Evolutionary conservation across 2,888 invertebrate species (phyloP), one percentile per base, ranked within the genome.

Genomic region (Theodoxus fluviatilis): DNA sequence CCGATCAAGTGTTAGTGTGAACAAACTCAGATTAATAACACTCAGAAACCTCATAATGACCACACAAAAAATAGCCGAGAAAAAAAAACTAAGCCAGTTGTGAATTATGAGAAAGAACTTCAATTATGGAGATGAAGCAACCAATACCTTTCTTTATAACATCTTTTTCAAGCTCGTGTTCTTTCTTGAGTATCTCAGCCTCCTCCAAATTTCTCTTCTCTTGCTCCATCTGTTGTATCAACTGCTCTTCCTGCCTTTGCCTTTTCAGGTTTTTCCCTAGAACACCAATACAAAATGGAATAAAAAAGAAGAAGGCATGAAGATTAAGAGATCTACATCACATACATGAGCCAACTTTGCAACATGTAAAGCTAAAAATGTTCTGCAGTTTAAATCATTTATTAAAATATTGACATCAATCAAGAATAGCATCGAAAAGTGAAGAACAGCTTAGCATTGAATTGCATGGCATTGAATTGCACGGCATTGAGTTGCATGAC

Each of bases 181-280:
- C 69, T 63, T 78, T 73, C 40, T 76, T 74, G 28, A 67, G 65
- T 67, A 73, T 75, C 55, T 75, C 70, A 15, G 66, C 73, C 52
- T 75, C 74, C 43, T 78, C 79, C 68, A 77, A 70, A 38, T 78
- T 63, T 40, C 75, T 74, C 33, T 79, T 74, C 40, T 79, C 74
- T 71, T 79, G 79, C 68, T 83, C 81, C 65, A 82, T 68, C 63
- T 81, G 75, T 52, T 74, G 75, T 6, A 85, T 72, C 22, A 83
- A 69, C 69, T 78, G 82, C 52, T 83, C 81, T 76, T 85, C 85
- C 79, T 78, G 78, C 80, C 78, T 75, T 82, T 84, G 71, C 82
- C 76, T 70, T 82, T 82, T 49, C 74, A 70, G 18, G 78, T 79
- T 73, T 81, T 82, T 61, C 71, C 84, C 83, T 61, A 18, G 61